phyloP scores from a whole-genome alignment of 2,113 vertebrate species.

The Peromyscus leucopus region DNA sequence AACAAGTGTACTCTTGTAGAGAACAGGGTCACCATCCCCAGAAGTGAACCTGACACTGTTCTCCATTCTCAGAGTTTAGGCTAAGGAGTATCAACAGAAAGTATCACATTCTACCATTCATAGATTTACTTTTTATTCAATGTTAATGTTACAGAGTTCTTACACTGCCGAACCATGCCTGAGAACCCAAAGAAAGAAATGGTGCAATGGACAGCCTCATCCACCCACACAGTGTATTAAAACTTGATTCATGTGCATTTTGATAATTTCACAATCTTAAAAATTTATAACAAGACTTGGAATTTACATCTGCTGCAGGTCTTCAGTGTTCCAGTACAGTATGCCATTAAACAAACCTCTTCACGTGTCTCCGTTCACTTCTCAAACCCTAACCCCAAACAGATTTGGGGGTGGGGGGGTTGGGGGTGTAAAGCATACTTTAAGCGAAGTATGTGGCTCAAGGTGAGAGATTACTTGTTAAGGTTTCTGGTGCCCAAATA shows the following conservation, averaged over 20 bases:
- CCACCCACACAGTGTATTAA: conserved; percentile 79
- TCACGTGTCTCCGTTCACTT: conserved; percentile 70
- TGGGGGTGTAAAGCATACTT: conserved; percentile 70
- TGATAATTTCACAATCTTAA: conserved; percentile 75
- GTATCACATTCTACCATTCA: conserved; percentile 77
- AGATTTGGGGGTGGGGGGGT: conserved; percentile 61
- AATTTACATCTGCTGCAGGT: conserved; percentile 77
- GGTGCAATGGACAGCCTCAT: conserved; percentile 87
- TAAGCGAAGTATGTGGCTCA: conserved; percentile 80
- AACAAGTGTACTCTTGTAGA: neutral
- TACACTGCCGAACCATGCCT: conserved; percentile 87
- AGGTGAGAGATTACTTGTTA: conserved; percentile 77
- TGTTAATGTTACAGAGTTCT: conserved; percentile 88
- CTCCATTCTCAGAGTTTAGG: neutral
- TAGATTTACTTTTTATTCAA: conserved; percentile 88
- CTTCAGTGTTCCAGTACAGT: conserved; percentile 75
- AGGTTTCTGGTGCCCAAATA: conserved; percentile 82
- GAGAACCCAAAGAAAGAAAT: conserved; percentile 83
- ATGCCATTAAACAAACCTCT: conserved; percentile 75
- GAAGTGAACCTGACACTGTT: neutral
- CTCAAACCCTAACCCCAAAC: conserved; percentile 72
- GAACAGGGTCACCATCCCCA: neutral
- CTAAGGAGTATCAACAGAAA: conserved; percentile 11
- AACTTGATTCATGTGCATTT: conserved; percentile 83
- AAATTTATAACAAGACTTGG: conserved; percentile 77